Base-by-base conservation (phyloP, 2,888 invertebrate species). In the Melieria omissa region DNA sequence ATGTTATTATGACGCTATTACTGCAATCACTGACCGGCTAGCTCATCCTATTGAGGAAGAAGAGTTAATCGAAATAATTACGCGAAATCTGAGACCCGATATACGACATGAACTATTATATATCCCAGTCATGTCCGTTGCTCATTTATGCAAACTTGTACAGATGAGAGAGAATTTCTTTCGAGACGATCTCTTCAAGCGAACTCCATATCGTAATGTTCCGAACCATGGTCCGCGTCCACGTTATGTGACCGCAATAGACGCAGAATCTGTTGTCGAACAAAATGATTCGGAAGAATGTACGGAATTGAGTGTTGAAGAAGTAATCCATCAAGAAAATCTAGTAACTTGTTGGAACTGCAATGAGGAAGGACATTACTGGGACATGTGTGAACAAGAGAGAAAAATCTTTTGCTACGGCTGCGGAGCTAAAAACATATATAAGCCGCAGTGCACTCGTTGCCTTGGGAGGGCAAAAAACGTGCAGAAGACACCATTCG, bases 81-180 rank as follows among this genome's bases (percentile, higher is more conserved):
- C 62, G 14, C 45, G 62, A 14, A 62, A 62, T n/a, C 47, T 46
- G 47, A 46, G 62, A n/a, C 62, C 49, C 29, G 45, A 61, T n/a
- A 74, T 74, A n/a, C 58, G 72, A 9, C 74, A 74, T 12, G 72
- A 72, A 16, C 41, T 74, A 0, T 52, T 74, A 0, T 74, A 72
- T 44, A 41, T 72, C 4, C 68, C 68, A 0, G 61, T 74, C 9
- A 44, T 49, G 4, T 68, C 70, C 2, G 60, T 74, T n/a, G 62
- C 70, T 4, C 65, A 72, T 42, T 55, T 74, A 44, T 47, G 74
- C 4, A 66, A 69, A 10, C 14, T 71, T n/a, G 72, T 72, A 44
- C 66, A 71, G 52, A 74, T 58, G 52, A 60, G 72, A 16, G 73
- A 71, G 58, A 14, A 44, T 5, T 65, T 74, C 42, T 54, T 74